Conservation (phyloP, 2,797 vertebrate species). For the Clarias fuscus region DNA sequence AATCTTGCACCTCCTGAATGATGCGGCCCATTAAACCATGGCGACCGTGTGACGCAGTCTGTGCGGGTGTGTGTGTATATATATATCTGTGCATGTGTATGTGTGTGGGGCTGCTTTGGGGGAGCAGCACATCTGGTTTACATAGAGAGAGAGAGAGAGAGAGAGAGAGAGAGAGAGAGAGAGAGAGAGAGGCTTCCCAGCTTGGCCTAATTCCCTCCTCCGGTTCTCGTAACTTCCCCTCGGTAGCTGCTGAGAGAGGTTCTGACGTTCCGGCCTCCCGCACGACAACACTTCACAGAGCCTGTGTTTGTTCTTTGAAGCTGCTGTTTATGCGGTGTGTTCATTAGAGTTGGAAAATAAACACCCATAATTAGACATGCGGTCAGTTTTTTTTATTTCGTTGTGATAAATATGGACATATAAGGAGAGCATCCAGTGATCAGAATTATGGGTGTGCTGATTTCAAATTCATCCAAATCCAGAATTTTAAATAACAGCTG, state of each 20-base stretch:
- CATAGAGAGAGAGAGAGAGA: constrained; percentile 40
- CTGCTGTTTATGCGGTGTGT: constrained; percentile 18
- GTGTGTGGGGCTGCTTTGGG: constrained; percentile 15
- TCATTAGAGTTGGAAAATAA: constrained; percentile 21
- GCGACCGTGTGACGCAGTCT: constrained; percentile 45
- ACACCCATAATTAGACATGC: not conserved
- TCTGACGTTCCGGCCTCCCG: constrained; percentile 31
- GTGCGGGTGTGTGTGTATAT: constrained; percentile 2
- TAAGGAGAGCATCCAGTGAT: not conserved
- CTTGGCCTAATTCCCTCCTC: constrained; percentile 44
- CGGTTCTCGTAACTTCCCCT: constrained; percentile 56
- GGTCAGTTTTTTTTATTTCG: not conserved
- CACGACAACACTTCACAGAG: constrained; percentile 47
- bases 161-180: too few relatives aligned
- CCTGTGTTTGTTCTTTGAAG: constrained; percentile 33
- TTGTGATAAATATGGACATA: constrained; percentile 2
- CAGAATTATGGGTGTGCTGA: not conserved
- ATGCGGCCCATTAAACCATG: constrained; percentile 58
- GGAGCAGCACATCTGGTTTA: constrained; percentile 60
- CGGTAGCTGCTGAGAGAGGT: constrained; percentile 52
- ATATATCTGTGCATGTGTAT: constrained; percentile 17
- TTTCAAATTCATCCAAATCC: not conserved
- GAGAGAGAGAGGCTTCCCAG: constrained; percentile 36
- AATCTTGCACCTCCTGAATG: constrained; percentile 55
- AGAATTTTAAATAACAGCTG: not conserved